phyloP scores from a whole-genome alignment of 2,797 vertebrate genomes.

The Chelmon rostratus region DNA sequence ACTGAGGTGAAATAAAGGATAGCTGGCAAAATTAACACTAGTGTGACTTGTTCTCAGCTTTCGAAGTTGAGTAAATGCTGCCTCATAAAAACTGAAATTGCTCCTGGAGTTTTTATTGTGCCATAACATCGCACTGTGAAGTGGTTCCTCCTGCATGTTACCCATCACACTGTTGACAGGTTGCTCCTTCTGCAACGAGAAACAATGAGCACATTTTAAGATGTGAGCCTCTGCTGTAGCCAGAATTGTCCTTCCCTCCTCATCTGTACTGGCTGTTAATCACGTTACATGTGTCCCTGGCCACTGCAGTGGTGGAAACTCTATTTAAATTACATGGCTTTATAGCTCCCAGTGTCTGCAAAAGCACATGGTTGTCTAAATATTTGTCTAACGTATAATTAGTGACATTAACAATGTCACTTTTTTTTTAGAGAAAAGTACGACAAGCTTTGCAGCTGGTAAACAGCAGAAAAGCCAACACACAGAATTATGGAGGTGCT shows the following conservation, averaged over 20 bases:
- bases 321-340: slow-evolving; percentile 44
- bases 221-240: not conserved
- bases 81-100: slow-evolving; percentile 9
- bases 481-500: not conserved
- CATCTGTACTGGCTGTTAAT: slow-evolving; percentile 25
- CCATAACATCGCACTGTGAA: not conserved
- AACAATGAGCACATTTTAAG: slow-evolving; percentile 24
- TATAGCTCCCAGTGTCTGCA: slow-evolving; percentile 28
- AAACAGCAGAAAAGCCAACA: slow-evolving; percentile 9
- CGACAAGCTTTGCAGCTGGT: not conserved
- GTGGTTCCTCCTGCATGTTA: not conserved
- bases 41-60: no score
- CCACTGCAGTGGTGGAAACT: slow-evolving; percentile 18
- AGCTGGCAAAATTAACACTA: no score
- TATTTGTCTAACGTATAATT: slow-evolving; percentile 41
- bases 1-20: no score
- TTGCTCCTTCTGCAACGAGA: not conserved
- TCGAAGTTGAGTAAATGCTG: slow-evolving; percentile 7
- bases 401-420: slow-evolving; percentile 35
- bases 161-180: not conserved
- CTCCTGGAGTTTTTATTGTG: not conserved
- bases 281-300: slow-evolving; percentile 25
- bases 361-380: slow-evolving; percentile 29
- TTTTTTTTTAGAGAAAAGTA: slow-evolving; percentile 17
- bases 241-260: slow-evolving; percentile 2